Evolutionary conservation across 2,113 vertebrate genomes (phyloP).

Genomic region (Lamprologus tigripictilis): DNA sequence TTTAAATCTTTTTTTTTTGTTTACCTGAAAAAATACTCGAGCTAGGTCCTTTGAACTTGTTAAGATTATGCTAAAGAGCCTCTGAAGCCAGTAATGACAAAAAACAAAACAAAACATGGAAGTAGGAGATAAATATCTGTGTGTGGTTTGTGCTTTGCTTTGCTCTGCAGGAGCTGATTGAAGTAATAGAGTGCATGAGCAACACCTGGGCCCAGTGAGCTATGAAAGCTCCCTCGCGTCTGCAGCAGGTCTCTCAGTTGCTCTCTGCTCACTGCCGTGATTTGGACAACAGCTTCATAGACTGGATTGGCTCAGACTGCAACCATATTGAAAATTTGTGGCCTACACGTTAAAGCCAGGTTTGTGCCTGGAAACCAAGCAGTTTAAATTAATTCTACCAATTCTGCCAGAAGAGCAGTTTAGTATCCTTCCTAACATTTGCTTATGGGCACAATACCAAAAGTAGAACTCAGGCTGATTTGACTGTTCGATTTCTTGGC

Average conservation of each 20-base stretch:
- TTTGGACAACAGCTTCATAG: not conserved
- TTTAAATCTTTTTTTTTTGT: rapidly evolving
- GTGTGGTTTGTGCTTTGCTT: not conserved
- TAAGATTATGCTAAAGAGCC: not conserved
- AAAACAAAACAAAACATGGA: not conserved
- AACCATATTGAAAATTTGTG: not conserved
- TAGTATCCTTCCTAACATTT: rapidly evolving
- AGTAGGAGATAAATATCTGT: not conserved
- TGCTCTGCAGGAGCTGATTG: not conserved
- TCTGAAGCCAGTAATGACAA: not conserved
- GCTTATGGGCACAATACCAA: not conserved
- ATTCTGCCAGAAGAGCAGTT: not conserved
- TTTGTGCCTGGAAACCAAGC: not conserved
- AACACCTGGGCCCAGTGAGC: not conserved
- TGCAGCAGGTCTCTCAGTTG: not conserved
- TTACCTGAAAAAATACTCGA: not conserved
- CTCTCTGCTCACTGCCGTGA: not conserved
- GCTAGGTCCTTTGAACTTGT: rapidly evolving
- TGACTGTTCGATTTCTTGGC: not conserved
- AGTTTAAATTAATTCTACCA: not conserved
- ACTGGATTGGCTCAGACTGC: not conserved
- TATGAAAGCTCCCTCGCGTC: rapidly evolving
- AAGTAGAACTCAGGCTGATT: not conserved
- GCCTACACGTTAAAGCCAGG: not conserved
- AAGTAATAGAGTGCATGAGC: not conserved